Percentiles rank a stretch among this genome's conserved stretches.
Evolutionary conservation across 1,140 invertebrate species (phyloP).

Genomic region (Melanaphis sacchari): DNA sequence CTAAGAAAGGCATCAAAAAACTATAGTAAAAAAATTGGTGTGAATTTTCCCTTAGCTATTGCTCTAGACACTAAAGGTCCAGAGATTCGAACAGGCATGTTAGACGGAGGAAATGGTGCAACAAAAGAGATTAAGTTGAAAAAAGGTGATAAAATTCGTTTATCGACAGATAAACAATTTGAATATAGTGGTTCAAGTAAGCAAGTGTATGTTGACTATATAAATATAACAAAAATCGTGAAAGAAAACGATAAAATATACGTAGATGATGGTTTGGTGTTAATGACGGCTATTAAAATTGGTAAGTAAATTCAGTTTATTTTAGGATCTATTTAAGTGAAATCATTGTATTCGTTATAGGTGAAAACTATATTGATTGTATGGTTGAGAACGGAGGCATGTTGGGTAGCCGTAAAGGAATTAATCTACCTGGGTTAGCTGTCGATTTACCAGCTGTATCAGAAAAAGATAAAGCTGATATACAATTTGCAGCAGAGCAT

Average conservation of each 20-base stretch:
- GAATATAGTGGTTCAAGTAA: slow-evolving; percentile 82
- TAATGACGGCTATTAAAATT: slow-evolving; percentile 79
- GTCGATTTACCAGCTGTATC: slow-evolving; percentile 98
- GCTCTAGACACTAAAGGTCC: slow-evolving; percentile 97
- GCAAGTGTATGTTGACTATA: slow-evolving; percentile 85
- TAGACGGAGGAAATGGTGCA: slow-evolving; percentile 88
- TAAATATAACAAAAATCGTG: slow-evolving; percentile 95
- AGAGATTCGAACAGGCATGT: slow-evolving; percentile 93
- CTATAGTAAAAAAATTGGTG: slow-evolving; percentile 76
- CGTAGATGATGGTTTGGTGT: slow-evolving; percentile 98
- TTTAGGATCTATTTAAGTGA: background rate
- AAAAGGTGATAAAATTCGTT: slow-evolving; percentile 82
- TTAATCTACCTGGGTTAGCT: slow-evolving; percentile 92
- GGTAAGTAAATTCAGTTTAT: slow-evolving; percentile 67
- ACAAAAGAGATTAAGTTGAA: slow-evolving; percentile 91
- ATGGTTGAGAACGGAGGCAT: slow-evolving; percentile 95
- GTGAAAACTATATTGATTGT: slow-evolving; percentile 71
- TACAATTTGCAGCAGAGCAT: slow-evolving; percentile 94
- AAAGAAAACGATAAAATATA: slow-evolving; percentile 85
- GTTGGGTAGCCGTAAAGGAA: slow-evolving; percentile 93
- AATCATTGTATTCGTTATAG: slow-evolving; percentile 62
- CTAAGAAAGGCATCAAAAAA: slow-evolving; percentile 83
- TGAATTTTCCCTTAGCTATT: slow-evolving; percentile 86
- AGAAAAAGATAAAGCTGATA: slow-evolving; percentile 95
- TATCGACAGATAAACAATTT: slow-evolving; percentile 86